Evolutionary conservation across 2,888 invertebrate genomes (phyloP), one percentile per base, ranked within the genome.

Genomic region (Temnothorax unifasciatus): DNA sequence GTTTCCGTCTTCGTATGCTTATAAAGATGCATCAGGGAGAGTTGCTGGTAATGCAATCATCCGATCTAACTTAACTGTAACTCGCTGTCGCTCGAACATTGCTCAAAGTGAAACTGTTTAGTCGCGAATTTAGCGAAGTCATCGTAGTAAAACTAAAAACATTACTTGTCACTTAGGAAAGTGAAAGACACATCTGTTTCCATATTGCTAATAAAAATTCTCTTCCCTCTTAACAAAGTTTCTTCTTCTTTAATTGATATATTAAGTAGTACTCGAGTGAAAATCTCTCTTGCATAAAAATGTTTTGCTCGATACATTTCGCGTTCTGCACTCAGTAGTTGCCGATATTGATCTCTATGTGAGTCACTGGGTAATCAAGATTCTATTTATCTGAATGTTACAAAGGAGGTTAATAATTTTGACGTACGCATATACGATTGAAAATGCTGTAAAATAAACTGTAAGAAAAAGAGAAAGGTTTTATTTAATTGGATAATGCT

Each of bases 351-450:
- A 44, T 68, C 11, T 69, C 34, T 47, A 41, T 44, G 0, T 47
- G 13, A 21, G 4, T 57, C 54, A 57, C 3, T 66, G 4, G 21
- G 3, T 69, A 47, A 68, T 69, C 57, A 8, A 69, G 18, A 69
- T 15, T 13, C 5, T 21, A 6, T 47, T 69, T 54, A 8, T 11
- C 18, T 52, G 4, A 64, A 21, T 4, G 0, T 66, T 54, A 47
- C 8, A 47, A 79, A 79, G 2, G n/a, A 59, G 47, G 1, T 29
- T 44, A 34, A 79, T 69, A 34, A 59, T 6, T 79, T 44, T 41
- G 3, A 3, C 5, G 1, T 18, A 15, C 21, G 6, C 11, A 11
- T 21, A 47, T 47, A 44, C 0, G 0, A 47, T 79, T n/a, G 11
- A 59, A 75, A 13, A 47, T 34, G 0, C 29, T 18, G 2, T 6